These are phyloP conservation scores for Drosophila lacertosa DNA, from an alignment of 1,140 invertebrate genomes.

Conservation along the genomic window DNA sequence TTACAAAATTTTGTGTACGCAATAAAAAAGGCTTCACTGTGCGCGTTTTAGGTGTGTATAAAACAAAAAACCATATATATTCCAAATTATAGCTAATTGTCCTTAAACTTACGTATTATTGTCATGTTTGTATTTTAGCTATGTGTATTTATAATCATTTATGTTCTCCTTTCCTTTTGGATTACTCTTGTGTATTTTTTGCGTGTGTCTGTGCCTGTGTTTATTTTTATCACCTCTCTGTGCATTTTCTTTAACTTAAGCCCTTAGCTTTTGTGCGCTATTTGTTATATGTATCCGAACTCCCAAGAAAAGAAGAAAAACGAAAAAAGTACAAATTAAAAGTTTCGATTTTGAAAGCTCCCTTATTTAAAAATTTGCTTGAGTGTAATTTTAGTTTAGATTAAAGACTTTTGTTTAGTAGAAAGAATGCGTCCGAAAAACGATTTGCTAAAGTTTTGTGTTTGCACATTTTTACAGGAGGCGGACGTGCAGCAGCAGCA, in stretches of 20 bases:
- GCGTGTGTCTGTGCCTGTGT: conserved; percentile 36
- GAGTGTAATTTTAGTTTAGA: conserved; percentile 66
- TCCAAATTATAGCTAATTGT: conserved; percentile 42
- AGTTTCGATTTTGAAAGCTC: conserved; percentile 13
- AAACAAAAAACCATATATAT: conserved; percentile 50
- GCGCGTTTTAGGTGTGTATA: conserved; percentile 76
- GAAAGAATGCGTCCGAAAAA: conserved; percentile 6
- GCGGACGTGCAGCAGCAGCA: conserved; percentile 57
- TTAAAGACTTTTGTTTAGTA: conserved; percentile 19
- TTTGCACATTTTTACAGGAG: conserved; percentile 61
- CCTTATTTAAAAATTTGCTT: conserved; percentile 39
- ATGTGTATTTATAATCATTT: conserved; percentile 18
- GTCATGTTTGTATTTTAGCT: conserved; percentile 42
- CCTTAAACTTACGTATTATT: conserved; percentile 39
- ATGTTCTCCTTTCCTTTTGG: conserved; percentile 6
- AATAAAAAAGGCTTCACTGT: conserved; percentile 66
- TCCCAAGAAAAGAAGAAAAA: conserved; percentile 9
- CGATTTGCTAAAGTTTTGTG: conserved; percentile 42
- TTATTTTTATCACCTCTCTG: not conserved
- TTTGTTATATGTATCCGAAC: not conserved
- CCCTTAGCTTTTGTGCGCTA: conserved; percentile 8
- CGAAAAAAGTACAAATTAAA: not conserved
- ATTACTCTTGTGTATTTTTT: conserved; percentile 7
- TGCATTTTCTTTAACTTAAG: conserved; percentile 10
- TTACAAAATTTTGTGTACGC: conserved; percentile 38